phyloP scores from a whole-genome alignment of 2,797 vertebrate genomes.

The Anguilla anguilla region DNA sequence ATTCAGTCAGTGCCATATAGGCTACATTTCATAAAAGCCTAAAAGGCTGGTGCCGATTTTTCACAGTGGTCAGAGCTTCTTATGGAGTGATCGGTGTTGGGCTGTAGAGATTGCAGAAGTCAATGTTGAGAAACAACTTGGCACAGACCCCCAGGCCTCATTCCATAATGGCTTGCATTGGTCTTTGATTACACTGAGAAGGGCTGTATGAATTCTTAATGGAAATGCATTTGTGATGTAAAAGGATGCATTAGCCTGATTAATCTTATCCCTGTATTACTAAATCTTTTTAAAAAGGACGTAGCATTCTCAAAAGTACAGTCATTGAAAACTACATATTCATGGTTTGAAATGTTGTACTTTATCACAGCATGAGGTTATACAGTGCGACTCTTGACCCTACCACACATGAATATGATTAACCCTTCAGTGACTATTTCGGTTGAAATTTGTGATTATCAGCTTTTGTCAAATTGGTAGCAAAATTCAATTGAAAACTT shows the following conservation, averaged over 20 bases:
- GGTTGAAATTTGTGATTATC: not conserved
- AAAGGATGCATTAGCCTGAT: constrained; percentile 57
- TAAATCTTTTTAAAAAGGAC: constrained; percentile 29
- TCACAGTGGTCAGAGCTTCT: constrained; percentile 18
- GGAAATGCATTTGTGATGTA: constrained; percentile 52
- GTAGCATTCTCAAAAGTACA: constrained; percentile 16
- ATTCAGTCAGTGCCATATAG: not conserved
- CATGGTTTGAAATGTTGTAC: not conserved
- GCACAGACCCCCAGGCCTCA: constrained; percentile 45
- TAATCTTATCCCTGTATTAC: constrained; percentile 39
- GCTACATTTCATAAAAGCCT: not conserved
- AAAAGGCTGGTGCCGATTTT: not conserved
- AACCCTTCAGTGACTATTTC: not conserved
- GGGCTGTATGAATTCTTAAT: constrained; percentile 46
- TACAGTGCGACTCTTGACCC: not conserved
- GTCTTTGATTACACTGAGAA: constrained; percentile 48
- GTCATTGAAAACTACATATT: not conserved
- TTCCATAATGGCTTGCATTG: constrained; percentile 54
- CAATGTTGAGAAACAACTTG: constrained; percentile 33
- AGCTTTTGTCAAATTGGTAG: not conserved
- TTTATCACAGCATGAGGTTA: constrained; percentile 14
- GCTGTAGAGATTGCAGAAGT: not conserved
- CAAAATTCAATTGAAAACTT: not conserved
- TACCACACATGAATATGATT: not conserved
- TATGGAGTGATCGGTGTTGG: constrained; percentile 27